Evolutionary conservation across 2,797 vertebrate genomes (phyloP).

Genomic region (Danio albolineatus): DNA sequence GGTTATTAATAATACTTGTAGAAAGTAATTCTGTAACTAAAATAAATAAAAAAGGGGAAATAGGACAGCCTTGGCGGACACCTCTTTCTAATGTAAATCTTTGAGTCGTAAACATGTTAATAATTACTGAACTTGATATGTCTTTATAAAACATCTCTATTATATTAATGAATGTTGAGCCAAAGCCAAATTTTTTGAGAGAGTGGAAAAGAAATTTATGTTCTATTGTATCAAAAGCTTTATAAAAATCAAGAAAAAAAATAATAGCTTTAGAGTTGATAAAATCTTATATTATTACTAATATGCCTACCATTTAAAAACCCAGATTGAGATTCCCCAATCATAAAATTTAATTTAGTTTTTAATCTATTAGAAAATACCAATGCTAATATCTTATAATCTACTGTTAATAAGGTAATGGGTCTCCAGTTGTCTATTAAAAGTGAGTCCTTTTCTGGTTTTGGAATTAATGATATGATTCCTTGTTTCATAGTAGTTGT

Average conservation of each 20-base stretch:
- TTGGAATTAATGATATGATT: slow-evolving; percentile 18
- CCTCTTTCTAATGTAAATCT: no score
- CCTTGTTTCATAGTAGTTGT: slow-evolving; percentile 14
- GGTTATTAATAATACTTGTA: no score
- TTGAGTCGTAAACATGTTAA: no score
- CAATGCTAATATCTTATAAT: not conserved
- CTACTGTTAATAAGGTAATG: not conserved
- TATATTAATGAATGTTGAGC: not conserved
- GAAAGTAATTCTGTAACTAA: no score
- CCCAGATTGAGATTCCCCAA: not conserved
- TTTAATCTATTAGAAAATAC: not conserved
- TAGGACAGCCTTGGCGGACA: no score
- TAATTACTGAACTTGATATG: no score
- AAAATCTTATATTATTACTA: not conserved
- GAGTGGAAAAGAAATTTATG: not conserved
- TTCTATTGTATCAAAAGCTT: not conserved
- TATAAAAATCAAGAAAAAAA: not conserved
- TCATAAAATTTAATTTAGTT: not conserved
- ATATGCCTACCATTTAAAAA: not conserved
- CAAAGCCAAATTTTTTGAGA: not conserved
- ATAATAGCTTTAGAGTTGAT: not conserved
- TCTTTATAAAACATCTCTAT: not conserved
- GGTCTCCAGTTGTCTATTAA: no score
- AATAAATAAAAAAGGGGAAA: no score
- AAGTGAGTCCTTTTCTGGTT: slow-evolving; percentile 15